Evolutionary conservation across 1,140 invertebrate species (phyloP).

Genomic region (Nasonia longicornis): DNA sequence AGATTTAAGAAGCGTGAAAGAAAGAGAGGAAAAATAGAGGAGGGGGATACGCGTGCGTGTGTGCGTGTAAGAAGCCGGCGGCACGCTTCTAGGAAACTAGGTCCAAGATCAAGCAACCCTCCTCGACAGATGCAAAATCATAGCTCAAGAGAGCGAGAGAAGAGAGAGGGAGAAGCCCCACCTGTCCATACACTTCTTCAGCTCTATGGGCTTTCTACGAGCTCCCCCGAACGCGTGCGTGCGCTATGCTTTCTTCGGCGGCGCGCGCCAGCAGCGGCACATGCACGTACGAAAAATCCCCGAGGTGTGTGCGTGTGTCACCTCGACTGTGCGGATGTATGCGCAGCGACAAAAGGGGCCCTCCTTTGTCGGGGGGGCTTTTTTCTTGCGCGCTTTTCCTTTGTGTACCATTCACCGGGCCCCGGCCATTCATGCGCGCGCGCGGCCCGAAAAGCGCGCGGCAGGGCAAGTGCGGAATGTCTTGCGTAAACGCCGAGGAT

Average conservation of each 20-base stretch:
- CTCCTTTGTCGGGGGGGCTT: slow-evolving; percentile 59
- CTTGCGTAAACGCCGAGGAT: slow-evolving; percentile 61
- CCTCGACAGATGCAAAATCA: slow-evolving; percentile 67
- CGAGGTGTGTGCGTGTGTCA: slow-evolving; percentile 39
- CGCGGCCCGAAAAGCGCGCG: slow-evolving; percentile 10
- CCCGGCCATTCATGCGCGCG: slow-evolving; percentile 59
- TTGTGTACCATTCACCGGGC: slow-evolving; percentile 53
- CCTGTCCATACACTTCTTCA: slow-evolving; percentile 64
- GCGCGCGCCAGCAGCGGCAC: slow-evolving; percentile 25
- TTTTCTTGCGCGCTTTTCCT: slow-evolving; percentile 57
- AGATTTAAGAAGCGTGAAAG: slow-evolving; percentile 42
- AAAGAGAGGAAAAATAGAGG: background rate
- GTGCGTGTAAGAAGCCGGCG: slow-evolving; percentile 39
- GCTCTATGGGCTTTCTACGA: slow-evolving; percentile 41
- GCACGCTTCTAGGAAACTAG: slow-evolving; percentile 60
- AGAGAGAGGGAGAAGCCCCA: slow-evolving; percentile 52
- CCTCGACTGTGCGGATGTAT: slow-evolving; percentile 48
- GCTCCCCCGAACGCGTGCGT: slow-evolving; percentile 42
- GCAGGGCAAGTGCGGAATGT: slow-evolving; percentile 65
- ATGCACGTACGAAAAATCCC: slow-evolving; percentile 22
- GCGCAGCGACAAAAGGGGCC: slow-evolving; percentile 57
- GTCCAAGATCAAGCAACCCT: slow-evolving; percentile 55
- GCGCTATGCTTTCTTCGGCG: slow-evolving; percentile 33
- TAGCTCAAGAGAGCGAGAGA: slow-evolving; percentile 16
- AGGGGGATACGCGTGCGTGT: background rate